Evolutionary conservation across 37 sponge, comb jelly and placozoan genomes (phyloP).

Genomic region (Mnemiopsis leidyi): DNA sequence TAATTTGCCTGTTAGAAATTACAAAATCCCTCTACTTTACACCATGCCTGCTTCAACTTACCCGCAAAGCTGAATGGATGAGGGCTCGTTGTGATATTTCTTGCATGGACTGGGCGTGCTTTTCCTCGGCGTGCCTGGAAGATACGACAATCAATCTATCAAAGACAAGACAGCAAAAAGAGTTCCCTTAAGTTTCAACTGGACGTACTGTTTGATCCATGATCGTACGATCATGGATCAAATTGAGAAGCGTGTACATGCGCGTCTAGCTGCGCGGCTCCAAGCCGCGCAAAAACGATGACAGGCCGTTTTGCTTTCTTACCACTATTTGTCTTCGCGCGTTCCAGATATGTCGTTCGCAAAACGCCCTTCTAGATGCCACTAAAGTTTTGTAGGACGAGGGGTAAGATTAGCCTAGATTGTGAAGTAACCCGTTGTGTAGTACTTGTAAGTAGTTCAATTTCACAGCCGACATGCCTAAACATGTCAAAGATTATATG

Average conservation of each 20-base stretch:
- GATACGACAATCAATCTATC: too few species aligned
- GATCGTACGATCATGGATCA: too few species aligned
- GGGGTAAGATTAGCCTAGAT: too few species aligned
- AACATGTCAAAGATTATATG: too few species aligned
- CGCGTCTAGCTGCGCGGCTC: not conserved
- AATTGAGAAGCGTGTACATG: too few species aligned
- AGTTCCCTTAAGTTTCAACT: too few species aligned
- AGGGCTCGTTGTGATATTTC: constrained; percentile 62
- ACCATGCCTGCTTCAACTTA: not conserved
- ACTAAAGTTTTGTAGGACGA: too few species aligned
- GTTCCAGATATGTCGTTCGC: not conserved
- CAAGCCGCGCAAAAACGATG: not conserved
- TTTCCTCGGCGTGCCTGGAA: not conserved
- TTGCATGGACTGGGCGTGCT: constrained; percentile 44
- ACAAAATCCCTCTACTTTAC: not conserved
- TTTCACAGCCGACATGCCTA: too few species aligned
- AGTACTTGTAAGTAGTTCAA: too few species aligned
- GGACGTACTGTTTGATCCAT: too few species aligned
- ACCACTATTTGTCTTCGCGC: not conserved
- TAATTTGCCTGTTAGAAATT: not conserved
- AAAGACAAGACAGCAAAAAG: too few species aligned
- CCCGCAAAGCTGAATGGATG: constrained; percentile 39
- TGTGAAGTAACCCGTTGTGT: too few species aligned
- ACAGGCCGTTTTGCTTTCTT: constrained; percentile 5
- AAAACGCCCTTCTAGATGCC: not conserved